These are phyloP conservation scores for Lontra canadensis DNA, from an alignment of 2,113 vertebrate species.

Conservation along the genomic window DNA sequence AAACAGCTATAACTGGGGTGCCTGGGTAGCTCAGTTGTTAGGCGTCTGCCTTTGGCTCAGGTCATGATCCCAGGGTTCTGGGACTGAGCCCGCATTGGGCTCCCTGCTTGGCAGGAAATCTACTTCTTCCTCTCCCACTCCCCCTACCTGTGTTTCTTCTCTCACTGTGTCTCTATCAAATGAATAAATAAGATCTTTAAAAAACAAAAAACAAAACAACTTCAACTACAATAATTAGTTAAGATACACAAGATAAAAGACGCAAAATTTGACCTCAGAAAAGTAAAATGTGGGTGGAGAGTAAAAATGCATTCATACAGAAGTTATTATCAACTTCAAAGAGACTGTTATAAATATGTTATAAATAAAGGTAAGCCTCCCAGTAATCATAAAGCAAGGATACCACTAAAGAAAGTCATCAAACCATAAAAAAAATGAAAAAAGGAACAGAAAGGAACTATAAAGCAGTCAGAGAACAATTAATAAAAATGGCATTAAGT, in stretches of 20 bases:
- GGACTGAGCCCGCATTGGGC: too few relatives aligned
- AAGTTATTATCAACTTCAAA: neutral
- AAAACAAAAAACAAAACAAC: too few relatives aligned
- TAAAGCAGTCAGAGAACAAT: neutral
- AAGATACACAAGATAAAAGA: neutral
- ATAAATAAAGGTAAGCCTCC: neutral
- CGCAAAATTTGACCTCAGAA: neutral
- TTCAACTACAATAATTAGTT: neutral
- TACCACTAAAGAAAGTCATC: neutral
- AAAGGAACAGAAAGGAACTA: neutral
- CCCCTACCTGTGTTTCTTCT: too few relatives aligned
- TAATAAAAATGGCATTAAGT: neutral
- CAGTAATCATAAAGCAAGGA: neutral
- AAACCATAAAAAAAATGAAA: neutral
- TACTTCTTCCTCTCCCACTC: too few relatives aligned
- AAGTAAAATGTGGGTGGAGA: neutral
- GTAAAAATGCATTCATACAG: neutral
- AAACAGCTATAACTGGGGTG: neutral
- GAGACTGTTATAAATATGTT: neutral
- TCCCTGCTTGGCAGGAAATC: too few relatives aligned
- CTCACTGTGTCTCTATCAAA: too few relatives aligned
- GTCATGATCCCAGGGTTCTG: too few relatives aligned
- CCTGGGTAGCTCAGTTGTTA: too few relatives aligned
- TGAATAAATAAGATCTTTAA: too few relatives aligned
- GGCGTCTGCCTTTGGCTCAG: too few relatives aligned